A percentile compares a stretch with the other conserved stretches of the same genome.
phyloP scores from a whole-genome alignment of 2,113 vertebrate genomes.

The Rattus rattus region DNA sequence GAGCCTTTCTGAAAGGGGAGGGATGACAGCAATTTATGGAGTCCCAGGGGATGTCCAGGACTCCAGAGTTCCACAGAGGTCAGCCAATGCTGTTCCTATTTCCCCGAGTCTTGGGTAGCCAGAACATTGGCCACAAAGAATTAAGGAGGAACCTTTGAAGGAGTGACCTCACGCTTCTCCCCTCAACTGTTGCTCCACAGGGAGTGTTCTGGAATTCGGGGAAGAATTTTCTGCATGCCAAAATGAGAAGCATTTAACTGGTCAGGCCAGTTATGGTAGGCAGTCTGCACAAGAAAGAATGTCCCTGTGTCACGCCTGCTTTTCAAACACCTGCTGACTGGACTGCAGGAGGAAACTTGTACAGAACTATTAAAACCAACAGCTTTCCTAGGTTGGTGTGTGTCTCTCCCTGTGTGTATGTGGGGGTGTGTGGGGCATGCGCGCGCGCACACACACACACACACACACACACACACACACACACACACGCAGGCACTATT shows the following conservation, averaged over 20 bases:
- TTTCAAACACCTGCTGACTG: background rate
- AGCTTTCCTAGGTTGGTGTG: background rate
- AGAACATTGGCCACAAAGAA: background rate
- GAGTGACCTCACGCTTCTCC: background rate
- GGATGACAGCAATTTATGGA: background rate
- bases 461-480: no score
- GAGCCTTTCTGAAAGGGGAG: background rate
- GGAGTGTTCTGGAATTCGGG: constrained; percentile 44
- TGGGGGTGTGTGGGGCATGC: background rate
- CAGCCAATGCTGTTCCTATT: background rate
- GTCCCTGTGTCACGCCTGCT: background rate
- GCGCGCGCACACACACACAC: background rate
- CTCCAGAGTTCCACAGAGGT: background rate
- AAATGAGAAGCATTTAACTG: background rate
- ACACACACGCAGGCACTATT: rapidly evolving
- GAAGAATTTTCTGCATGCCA: background rate
- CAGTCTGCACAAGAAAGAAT: background rate
- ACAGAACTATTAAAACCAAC: background rate
- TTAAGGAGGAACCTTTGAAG: background rate
- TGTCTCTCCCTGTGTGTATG: no score
- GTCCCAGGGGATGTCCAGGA: background rate
- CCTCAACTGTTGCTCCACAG: background rate
- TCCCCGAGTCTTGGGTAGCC: background rate
- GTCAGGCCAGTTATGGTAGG: background rate
- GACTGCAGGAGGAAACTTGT: background rate